phyloP scores from a whole-genome alignment of 2,888 invertebrate genomes.

The Ochropleura leucogaster region DNA sequence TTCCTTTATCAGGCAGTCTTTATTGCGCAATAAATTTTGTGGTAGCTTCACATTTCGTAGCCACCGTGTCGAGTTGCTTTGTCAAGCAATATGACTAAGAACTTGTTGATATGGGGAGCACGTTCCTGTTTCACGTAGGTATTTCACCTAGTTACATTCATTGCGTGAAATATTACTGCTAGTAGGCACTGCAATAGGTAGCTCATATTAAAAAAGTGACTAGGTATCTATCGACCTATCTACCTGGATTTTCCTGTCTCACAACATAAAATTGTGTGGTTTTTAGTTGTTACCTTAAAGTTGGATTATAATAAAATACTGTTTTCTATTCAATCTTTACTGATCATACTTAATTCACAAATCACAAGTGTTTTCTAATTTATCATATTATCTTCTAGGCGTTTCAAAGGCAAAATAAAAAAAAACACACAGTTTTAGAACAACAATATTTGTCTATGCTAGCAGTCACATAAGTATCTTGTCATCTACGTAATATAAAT shows the following conservation, averaged over 20 bases:
- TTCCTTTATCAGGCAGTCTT: background rate
- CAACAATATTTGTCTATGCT: slow-evolving; percentile 1
- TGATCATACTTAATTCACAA: too few relatives aligned
- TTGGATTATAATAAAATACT: background rate
- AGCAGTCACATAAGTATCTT: slow-evolving; percentile 14
- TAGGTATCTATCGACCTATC: background rate
- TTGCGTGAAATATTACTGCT: slow-evolving; percentile 42
- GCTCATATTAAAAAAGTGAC: slow-evolving; percentile 2
- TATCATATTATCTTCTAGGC: slow-evolving; percentile 1
- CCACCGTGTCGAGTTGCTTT: slow-evolving; percentile 65
- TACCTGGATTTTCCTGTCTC: background rate
- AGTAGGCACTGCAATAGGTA: background rate
- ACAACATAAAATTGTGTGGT: too few relatives aligned
- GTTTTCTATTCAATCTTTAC: too few relatives aligned
- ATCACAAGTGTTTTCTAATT: background rate
- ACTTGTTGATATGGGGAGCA: slow-evolving; percentile 70
- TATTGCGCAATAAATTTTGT: slow-evolving; percentile 49
- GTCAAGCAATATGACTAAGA: slow-evolving; percentile 62
- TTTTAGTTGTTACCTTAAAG: background rate
- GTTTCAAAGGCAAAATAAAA: background rate
- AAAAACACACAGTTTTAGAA: slow-evolving; percentile 6
- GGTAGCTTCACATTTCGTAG: slow-evolving; percentile 53
- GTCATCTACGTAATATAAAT: too few relatives aligned
- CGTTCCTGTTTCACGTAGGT: slow-evolving; percentile 64
- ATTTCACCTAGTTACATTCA: slow-evolving; percentile 65